Evolutionary conservation across 2,113 vertebrate genomes (phyloP).

Genomic region (Neofelis nebulosa): DNA sequence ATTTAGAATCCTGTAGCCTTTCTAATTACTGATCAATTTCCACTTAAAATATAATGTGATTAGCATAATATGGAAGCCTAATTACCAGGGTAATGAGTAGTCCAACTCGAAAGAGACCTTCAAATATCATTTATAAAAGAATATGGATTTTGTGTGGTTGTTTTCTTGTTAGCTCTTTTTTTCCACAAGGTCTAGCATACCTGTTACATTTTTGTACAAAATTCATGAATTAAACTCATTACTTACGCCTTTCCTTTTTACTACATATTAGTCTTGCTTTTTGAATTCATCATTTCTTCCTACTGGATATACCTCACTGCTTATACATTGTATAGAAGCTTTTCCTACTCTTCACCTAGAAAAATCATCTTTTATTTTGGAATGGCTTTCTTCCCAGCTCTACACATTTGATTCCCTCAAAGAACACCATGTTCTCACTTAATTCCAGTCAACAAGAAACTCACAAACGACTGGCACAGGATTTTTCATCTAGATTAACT

Average conservation of each 20-base stretch:
- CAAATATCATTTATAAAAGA: not conserved
- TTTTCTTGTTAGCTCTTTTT: not conserved
- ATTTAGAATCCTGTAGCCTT: not conserved
- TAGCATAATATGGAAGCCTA: not conserved
- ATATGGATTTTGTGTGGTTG: not conserved
- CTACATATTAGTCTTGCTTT: not conserved
- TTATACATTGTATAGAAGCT: not conserved
- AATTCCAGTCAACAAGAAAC: not conserved
- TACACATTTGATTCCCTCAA: not conserved
- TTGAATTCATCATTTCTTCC: not conserved
- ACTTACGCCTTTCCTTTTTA: not conserved
- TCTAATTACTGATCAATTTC: not conserved
- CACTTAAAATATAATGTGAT: not conserved
- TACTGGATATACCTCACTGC: not conserved
- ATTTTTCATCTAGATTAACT: not conserved
- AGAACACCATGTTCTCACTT: not conserved
- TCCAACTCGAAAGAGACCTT: not conserved
- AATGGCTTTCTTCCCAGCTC: not conserved
- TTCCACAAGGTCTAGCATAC: not conserved
- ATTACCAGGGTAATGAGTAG: not conserved
- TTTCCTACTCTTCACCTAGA: not conserved
- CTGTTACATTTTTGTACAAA: not conserved
- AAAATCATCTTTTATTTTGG: not conserved
- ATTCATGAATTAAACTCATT: not conserved
- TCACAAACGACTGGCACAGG: not conserved